Conservation (phyloP, 1,140 invertebrate genomes). For the Leptoteleia sp. region DNA sequence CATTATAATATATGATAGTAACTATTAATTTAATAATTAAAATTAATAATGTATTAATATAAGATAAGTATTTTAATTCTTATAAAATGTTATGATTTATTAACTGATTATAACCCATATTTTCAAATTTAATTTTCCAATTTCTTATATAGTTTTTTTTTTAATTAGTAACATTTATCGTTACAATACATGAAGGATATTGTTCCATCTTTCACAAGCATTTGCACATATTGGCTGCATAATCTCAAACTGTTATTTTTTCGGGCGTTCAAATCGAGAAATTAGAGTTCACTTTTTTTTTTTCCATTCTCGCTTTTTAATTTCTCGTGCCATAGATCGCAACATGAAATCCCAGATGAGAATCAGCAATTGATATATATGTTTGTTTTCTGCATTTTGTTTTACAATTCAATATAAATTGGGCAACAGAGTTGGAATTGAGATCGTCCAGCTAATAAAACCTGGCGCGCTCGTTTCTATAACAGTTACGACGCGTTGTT, state of each 20-base stretch:
- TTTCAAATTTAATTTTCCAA: not conserved
- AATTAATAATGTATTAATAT: too few relatives aligned
- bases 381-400: slow-evolving; percentile 25
- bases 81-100: too few relatives aligned
- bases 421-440: slow-evolving; percentile 45
- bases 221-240: too few relatives aligned
- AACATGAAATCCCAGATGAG: slow-evolving; percentile 19
- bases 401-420: slow-evolving; percentile 52
- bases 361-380: slow-evolving; percentile 6
- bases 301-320: slow-evolving; percentile 18
- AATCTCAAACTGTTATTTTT: slow-evolving; percentile 5
- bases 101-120: not conserved
- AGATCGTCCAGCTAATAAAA: slow-evolving; percentile 51
- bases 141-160: too few relatives aligned
- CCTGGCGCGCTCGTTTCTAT: slow-evolving; percentile 53
- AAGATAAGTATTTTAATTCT: too few relatives aligned
- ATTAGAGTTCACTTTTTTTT: not conserved
- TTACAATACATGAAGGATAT: too few relatives aligned
- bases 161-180: too few relatives aligned
- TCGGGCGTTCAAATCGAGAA: not conserved
- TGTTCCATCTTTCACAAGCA: too few relatives aligned
- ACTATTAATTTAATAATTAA: too few relatives aligned
- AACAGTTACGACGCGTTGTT: slow-evolving; percentile 56
- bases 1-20: too few relatives aligned
- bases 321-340: slow-evolving; percentile 1